Conservation (phyloP, 1,140 invertebrate species). For the Platorchestia sp. region DNA sequence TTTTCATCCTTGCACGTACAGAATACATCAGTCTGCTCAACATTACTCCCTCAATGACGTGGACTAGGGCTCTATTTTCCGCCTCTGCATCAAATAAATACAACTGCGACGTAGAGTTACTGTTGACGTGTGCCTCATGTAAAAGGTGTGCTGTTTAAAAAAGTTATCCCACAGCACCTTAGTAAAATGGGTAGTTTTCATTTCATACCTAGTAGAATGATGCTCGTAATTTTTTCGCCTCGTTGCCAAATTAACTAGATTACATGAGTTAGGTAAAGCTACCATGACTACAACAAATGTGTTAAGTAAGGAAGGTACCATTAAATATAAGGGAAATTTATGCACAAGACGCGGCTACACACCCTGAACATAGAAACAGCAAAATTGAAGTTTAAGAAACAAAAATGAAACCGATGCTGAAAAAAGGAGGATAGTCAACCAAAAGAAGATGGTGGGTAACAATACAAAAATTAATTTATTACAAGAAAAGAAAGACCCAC, state of each 20-base stretch:
- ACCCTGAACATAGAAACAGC: too few relatives aligned
- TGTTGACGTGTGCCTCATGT: neutral
- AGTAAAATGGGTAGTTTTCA: neutral
- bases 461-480: too few relatives aligned
- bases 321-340: too few relatives aligned
- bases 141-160: neutral
- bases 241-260: neutral
- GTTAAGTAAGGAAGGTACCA: too few relatives aligned
- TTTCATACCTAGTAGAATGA: neutral
- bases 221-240: neutral
- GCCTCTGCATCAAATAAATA: neutral
- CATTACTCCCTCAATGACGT: neutral
- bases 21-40: neutral
- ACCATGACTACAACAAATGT: too few relatives aligned
- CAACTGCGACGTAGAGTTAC: neutral
- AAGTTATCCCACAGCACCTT: neutral
- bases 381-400: too few relatives aligned
- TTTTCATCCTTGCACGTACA: neutral
- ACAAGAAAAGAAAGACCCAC: too few relatives aligned
- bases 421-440: too few relatives aligned
- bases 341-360: too few relatives aligned
- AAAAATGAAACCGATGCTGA: too few relatives aligned
- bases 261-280: too few relatives aligned
- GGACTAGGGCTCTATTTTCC: neutral
- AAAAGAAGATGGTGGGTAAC: too few relatives aligned